Evolutionary conservation across 2,888 invertebrate genomes (phyloP).

Genomic region (Hypercompe scribonia): DNA sequence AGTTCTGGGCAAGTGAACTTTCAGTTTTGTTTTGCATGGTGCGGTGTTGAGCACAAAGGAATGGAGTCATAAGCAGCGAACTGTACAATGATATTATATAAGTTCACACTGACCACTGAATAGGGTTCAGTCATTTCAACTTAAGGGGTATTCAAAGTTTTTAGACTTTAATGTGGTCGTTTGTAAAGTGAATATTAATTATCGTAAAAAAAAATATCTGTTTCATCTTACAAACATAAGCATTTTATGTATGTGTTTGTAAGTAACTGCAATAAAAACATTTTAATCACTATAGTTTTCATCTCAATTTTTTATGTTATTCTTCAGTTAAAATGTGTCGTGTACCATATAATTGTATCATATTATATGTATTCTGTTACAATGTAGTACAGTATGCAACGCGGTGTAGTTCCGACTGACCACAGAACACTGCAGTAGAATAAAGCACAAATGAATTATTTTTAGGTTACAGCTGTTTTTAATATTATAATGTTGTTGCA

Average conservation of each 20-base stretch:
- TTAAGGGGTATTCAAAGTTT: background rate
- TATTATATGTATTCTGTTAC: constrained; percentile 45
- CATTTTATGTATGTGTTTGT: too few species aligned
- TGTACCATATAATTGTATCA: constrained; percentile 47
- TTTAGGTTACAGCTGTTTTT: background rate
- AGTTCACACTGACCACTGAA: background rate
- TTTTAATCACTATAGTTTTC: too few species aligned
- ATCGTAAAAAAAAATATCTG: too few species aligned
- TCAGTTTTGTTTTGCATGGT: background rate
- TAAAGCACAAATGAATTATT: background rate
- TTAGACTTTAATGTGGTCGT: too few species aligned
- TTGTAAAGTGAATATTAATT: too few species aligned
- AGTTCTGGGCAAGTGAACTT: background rate
- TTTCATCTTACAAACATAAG: too few species aligned
- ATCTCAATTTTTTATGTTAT: constrained; percentile 19
- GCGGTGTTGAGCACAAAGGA: background rate
- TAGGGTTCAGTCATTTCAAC: background rate
- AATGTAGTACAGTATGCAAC: constrained; percentile 25
- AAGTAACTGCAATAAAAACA: too few species aligned
- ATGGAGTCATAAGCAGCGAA: background rate
- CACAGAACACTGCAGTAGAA: constrained; percentile 13
- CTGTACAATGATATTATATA: background rate
- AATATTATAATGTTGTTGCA: background rate
- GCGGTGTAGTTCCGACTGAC: constrained; percentile 16
- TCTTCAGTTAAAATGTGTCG: constrained; percentile 21